These are phyloP conservation scores for Radopholus similis DNA, from an alignment of 1,140 invertebrate genomes.

Conservation along the genomic window DNA sequence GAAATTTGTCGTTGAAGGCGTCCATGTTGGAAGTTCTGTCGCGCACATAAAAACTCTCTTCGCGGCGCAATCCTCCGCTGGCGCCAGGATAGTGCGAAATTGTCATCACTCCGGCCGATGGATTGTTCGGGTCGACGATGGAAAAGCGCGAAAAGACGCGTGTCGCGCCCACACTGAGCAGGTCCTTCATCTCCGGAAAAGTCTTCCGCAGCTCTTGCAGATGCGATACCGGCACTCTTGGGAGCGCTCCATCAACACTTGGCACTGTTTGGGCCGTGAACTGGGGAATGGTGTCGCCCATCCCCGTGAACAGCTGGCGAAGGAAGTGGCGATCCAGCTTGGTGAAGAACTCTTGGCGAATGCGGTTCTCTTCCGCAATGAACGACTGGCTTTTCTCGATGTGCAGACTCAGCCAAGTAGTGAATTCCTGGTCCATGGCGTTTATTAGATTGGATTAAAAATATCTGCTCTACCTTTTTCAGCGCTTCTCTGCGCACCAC, in stretches of 20 bases:
- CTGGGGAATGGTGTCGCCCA: conserved; percentile 37
- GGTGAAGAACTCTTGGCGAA: conserved; percentile 30
- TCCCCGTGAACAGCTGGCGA: conserved; percentile 32
- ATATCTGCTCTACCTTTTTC: conserved; percentile 13
- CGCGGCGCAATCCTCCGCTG: conserved; percentile 19
- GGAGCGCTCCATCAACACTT: conserved; percentile 29
- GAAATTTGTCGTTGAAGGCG: conserved; percentile 40
- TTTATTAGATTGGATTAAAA: not conserved
- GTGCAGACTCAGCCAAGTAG: conserved; percentile 25
- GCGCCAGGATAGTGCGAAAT: conserved; percentile 2
- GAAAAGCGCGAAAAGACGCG: conserved; percentile 35
- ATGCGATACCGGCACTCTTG: conserved; percentile 25
- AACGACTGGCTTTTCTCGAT: conserved; percentile 32
- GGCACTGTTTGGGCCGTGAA: conserved; percentile 20
- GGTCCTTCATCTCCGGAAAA: conserved; percentile 35
- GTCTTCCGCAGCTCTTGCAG: conserved; percentile 33
- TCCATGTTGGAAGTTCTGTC: conserved; percentile 41
- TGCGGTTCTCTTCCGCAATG: conserved; percentile 39
- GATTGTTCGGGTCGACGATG: conserved; percentile 30
- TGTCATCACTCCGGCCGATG: too few species aligned
- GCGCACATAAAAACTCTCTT: conserved; percentile 46
- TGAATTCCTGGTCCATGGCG: conserved; percentile 28
- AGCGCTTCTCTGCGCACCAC: conserved; percentile 37
- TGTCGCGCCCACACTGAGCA: conserved; percentile 38
- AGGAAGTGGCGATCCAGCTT: conserved; percentile 46